Conservation (phyloP, 2,888 invertebrate genomes). For the Thelaira solivaga region DNA sequence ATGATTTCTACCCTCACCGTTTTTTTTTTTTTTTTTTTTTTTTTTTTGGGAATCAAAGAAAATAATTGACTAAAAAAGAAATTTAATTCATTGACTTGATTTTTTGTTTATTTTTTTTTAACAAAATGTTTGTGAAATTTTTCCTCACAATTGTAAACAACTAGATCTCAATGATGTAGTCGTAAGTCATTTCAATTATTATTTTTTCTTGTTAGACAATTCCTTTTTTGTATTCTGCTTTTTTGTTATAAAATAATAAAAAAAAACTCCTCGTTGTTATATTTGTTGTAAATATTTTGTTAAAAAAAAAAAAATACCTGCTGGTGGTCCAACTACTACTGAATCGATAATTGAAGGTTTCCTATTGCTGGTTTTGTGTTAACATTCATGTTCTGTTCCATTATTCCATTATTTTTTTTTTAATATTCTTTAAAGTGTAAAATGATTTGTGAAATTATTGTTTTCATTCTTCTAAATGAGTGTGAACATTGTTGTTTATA, state of each 20-base stretch:
- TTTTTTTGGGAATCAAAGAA: conserved; percentile 44
- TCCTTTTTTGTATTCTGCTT: too few relatives aligned
- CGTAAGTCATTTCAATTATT: too few relatives aligned
- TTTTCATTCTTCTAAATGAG: conserved; percentile 4
- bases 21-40: conserved; percentile 43
- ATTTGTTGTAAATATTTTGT: conserved; percentile 18
- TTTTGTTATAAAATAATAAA: conserved; percentile 14
- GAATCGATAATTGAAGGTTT: background rate
- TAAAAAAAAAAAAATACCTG: conserved; percentile 19
- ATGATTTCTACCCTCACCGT: conserved; percentile 35
- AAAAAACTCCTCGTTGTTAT: conserved; percentile 31
- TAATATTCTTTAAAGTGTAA: conserved; percentile 34
- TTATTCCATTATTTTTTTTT: background rate
- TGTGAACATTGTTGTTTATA: conserved; percentile 34
- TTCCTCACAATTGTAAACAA: too few relatives aligned
- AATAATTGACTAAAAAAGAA: conserved; percentile 11
- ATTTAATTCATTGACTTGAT: conserved; percentile 34
- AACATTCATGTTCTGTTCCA: conserved; percentile 35
- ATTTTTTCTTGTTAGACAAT: too few relatives aligned
- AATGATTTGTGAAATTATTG: conserved; percentile 44
- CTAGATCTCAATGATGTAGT: too few relatives aligned
- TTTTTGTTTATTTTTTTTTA: conserved; percentile 16
- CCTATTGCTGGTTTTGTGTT: conserved; percentile 10
- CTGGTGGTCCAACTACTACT: conserved; percentile 54
- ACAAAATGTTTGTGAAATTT: background rate